Percentiles rank a stretch among this genome's conserved stretches.
Evolutionary conservation across 2,888 invertebrate species (phyloP).

Genomic region (Drosophila sordidapex): DNA sequence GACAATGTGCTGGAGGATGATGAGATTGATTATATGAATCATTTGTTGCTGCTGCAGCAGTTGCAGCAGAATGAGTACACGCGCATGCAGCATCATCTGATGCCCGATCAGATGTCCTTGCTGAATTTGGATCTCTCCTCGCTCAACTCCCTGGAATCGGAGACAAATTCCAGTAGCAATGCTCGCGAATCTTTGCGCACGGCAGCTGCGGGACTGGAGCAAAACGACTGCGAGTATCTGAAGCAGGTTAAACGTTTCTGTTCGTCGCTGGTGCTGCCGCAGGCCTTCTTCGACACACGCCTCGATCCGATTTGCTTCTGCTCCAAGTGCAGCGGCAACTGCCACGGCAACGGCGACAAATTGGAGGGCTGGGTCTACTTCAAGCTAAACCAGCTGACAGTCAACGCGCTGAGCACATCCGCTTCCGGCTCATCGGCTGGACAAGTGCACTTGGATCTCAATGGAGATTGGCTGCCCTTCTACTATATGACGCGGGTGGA

Average conservation of each 20-base stretch:
- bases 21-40: conserved; percentile 71
- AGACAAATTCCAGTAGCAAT: conserved; percentile 66
- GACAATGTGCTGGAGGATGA: conserved; percentile 70
- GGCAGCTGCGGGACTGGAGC: conserved; percentile 77
- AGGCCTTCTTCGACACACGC: conserved; percentile 82
- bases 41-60: conserved; percentile 76
- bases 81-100: conserved; percentile 70
- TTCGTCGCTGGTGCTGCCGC: conserved; percentile 83
- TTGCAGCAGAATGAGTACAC: conserved; percentile 78
- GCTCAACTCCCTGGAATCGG: conserved; percentile 64
- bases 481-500: conserved; percentile 85
- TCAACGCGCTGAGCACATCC: conserved; percentile 70
- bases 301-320: conserved; percentile 84
- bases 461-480: conserved; percentile 83
- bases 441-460: conserved; percentile 64
- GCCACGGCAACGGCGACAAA: conserved; percentile 78
- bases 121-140: conserved; percentile 69
- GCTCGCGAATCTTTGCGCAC: conserved; percentile 79
- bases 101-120: conserved; percentile 64
- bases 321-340: conserved; percentile 73
- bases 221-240: conserved; percentile 84
- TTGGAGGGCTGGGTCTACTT: conserved; percentile 85
- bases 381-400: conserved; percentile 84
- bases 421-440: conserved; percentile 38
- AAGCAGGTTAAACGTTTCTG: conserved; percentile 84